A percentile compares a stretch with the other conserved stretches of the same genome.
Evolutionary conservation across 2,888 invertebrate species (phyloP).

Genomic region (Phanerotoma sp.): DNA sequence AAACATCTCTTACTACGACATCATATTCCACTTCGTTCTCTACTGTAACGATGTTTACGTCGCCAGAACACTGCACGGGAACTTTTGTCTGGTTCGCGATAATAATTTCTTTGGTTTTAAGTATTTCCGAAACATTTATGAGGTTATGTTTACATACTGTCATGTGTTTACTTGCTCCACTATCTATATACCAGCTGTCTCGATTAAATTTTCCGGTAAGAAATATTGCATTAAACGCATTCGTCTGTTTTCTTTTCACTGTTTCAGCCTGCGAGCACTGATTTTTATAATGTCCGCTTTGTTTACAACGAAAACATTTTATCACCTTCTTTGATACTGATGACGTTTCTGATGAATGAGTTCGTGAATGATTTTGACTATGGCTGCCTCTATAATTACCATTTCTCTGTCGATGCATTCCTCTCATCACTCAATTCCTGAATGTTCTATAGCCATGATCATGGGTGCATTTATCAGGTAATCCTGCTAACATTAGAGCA

Average conservation of each 20-base stretch:
- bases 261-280: too few relatives aligned
- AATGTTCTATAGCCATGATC: slow-evolving; percentile 34
- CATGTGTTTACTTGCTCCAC: slow-evolving; percentile 40
- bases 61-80: not conserved
- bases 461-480: slow-evolving; percentile 31
- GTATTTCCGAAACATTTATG: not conserved
- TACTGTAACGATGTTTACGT: not conserved
- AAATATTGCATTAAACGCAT: slow-evolving; percentile 39
- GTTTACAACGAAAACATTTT: slow-evolving; percentile 29
- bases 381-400: too few relatives aligned
- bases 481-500: slow-evolving; percentile 10
- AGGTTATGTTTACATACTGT: slow-evolving; percentile 24
- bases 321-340: slow-evolving; percentile 10
- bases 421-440: slow-evolving; percentile 30
- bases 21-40: not conserved
- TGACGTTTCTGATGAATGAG: too few relatives aligned
- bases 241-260: not conserved
- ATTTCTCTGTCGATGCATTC: too few relatives aligned
- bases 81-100: not conserved
- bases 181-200: slow-evolving; percentile 42
- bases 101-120: not conserved
- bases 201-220: slow-evolving; percentile 26
- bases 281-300: slow-evolving; percentile 21
- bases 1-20: not conserved
- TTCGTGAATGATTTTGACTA: too few relatives aligned